Base-by-base conservation (phyloP, 2,113 vertebrate species). In the Notechis scutatus region DNA sequence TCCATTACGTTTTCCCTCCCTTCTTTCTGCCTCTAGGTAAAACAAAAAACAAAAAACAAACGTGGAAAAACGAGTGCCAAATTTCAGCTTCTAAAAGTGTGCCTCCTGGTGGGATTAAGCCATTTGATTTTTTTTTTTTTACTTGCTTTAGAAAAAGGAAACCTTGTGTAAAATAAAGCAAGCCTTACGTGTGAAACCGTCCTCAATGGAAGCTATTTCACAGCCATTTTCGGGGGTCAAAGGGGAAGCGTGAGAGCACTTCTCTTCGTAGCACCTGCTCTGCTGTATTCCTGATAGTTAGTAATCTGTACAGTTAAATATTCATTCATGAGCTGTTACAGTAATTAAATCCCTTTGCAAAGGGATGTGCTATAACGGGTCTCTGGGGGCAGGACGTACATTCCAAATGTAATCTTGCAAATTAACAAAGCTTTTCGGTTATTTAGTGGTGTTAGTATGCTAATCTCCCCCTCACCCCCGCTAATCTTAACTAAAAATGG, bases 311-410 rank as follows among this genome's bases (percentile, higher is more conserved):
- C 45, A 64, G 93, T 92, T 93, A 89, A 91, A 86, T 86, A 86
- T 89, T 92, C 93, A 93, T 89, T 92, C 87, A 85, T n/a, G 90
- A 93, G 90, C 91, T 55, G 87, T 92, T 93, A 89, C 50, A 92
- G 90, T 92, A 92, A 93, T 93, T 93, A 93, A 92, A 91, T 89
- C 90, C 93, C 64, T 86, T 26, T 54, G 87, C 90, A 92, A 69
- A 64, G 45, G 42, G 54, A 91, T 61, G 90, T 85, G 89, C 55
- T 89, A 89, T 89, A 91, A 93, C 55, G 87, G 89, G 90, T 45
- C 87, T 93, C 93, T 85, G 21, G 92, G 88, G 90, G 90, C 64
- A n/a, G 55, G 89, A 91, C 6, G 9, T 85, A 85, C 85, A 92
- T 42, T 86, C 45, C 45, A 85, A 91, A 92, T 92, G 91, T 89